Base-by-base conservation (phyloP, 2,797 vertebrate genomes). In the Bovichtus variegatus region DNA sequence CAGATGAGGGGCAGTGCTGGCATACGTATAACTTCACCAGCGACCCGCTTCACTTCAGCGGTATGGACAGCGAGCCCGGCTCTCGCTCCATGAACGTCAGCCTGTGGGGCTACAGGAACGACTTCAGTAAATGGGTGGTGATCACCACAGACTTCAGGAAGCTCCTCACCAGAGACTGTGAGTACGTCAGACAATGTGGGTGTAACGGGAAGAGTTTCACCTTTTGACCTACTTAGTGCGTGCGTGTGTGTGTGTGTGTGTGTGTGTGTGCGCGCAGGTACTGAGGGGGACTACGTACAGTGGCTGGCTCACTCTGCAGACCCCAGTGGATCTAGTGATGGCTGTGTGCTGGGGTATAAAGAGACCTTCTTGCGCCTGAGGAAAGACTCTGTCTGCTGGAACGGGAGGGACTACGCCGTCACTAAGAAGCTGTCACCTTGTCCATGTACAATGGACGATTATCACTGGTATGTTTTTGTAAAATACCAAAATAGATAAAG, bases 1-100 rank as follows among this genome's bases (percentile, higher is more conserved):
- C 96, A 23, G 97, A 99, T 2, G 98, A 99, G 79, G 97, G 97
- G 4, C 97, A 97, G 78, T 98, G 97, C 84, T 99, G 97, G 97
- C 93, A 96, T 13, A 84, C 78, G 0, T 96, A 97, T 58, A 82
- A 76, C 0, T 99, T 99, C 91, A 95, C 96, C 50, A 55, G 34
- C 2, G 95, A 97, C 0, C 95, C 96, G 0, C 85, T 99, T 57
- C 95, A 94, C 90, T 98, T 98, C 84, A 97, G 96, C 0, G 97
- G 97, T 0, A 93, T 99, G 74, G 97, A 97, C 13, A 97, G 96
- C 0, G 97, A 99, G 83, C 97, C 98, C 0, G 98, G 98, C 8
- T 97, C 97, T 2, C 95, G 93, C 57, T 98, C 97, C 58, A 96
- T 98, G 95, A 98, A 97, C 6, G 92, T 99, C 89, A 98, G 97